Base-by-base conservation (phyloP, 2,797 vertebrate species). In the Leptoclinus maculatus region DNA sequence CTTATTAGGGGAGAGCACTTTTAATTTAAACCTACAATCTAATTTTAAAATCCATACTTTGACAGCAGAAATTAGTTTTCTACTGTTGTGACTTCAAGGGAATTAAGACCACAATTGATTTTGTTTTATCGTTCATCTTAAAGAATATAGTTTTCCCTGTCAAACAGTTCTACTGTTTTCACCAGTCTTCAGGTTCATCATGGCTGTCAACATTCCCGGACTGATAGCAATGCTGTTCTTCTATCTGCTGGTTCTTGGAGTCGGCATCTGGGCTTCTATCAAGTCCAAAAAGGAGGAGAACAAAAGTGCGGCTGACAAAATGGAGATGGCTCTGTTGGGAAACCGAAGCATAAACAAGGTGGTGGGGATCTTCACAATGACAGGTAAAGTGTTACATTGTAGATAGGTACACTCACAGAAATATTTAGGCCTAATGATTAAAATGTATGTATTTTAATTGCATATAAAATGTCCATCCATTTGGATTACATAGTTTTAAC, bases 311-410 rank as follows among this genome's bases (percentile, higher is more conserved):
- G 77, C 65, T 7, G 11, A 59, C 19, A 66, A 65, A 19, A 81
- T 77, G 32, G 84, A 89, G 56, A 86, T 81, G 71, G 3, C 72
- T 3, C 41, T 87, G 57, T 67, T 91, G 67, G 86, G 77, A n/a
- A 87, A 89, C 68, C 65, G 81, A 3, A 9, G 39, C 49, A 86
- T 19, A 13, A 59, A 12, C 7, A 38, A 36, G 23, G 34, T 86
- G 66, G 79, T 89, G 49, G 86, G 85, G 3, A 49, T 87, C 64
- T 88, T 89, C 63, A 89, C 86, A 3, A 82, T 80, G 83, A 86
- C 83, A 29, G 89, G 89, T 87, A 66, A 78, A 12, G 56, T 19
- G 12, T 19, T 34, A 34, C 56, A 58, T 11, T 9, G 7, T 34
- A 34, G 32, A 34, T 7, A 34, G 32, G 32, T 34, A 34, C n/a